Evolutionary conservation across 2,888 invertebrate genomes (phyloP), one percentile per base, ranked within the genome.

Genomic region (Ophraella communa): DNA sequence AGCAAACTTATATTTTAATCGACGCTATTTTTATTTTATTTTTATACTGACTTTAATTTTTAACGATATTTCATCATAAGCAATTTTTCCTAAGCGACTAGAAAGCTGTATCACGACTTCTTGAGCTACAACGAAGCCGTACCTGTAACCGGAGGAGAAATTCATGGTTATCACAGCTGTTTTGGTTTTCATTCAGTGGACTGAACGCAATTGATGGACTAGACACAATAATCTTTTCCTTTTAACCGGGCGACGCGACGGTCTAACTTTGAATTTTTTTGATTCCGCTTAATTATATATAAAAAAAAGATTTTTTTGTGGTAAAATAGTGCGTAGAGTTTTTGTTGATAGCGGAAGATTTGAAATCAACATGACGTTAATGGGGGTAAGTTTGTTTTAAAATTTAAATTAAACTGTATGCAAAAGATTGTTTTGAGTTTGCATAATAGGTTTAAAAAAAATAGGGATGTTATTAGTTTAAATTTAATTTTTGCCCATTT

Each of bases 151-250:
- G 60, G 60, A 60, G 60, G 60, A 52, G 60, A 60, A 60, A 60
- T 60, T 60, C 33, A 20, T 33, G 24, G 60, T 52, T 44, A 60
- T 59, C 51, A 51, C 60, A 60, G 35, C 52, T 60, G 60, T 60
- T 60, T 60, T 27, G 60, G 44, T 60, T 60, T 60, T 60, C 60
- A 60, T 60, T 60, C 60, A 60, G 60, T 51, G 51, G 39, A 52
- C 39, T 21, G 52, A 60, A 18, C 21, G 60, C 52, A 30, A 60
- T 60, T 52, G 42, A 52, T 20, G 59, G 52, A 49, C 52, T 44
- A 52, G 51, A 59, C 51, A 30, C 24, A 17, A 39, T 17, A 14
- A 39, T 14, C 39, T 39, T 39, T 17, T 39, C 7, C 14, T 39
- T 14, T 5, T 17, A n/a, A 17, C 39, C 39, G 39, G 39, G 4